A percentile compares a stretch with the other conserved stretches of the same genome.
phyloP scores from a whole-genome alignment of 2,113 vertebrate species.

The Okapia johnstoni region DNA sequence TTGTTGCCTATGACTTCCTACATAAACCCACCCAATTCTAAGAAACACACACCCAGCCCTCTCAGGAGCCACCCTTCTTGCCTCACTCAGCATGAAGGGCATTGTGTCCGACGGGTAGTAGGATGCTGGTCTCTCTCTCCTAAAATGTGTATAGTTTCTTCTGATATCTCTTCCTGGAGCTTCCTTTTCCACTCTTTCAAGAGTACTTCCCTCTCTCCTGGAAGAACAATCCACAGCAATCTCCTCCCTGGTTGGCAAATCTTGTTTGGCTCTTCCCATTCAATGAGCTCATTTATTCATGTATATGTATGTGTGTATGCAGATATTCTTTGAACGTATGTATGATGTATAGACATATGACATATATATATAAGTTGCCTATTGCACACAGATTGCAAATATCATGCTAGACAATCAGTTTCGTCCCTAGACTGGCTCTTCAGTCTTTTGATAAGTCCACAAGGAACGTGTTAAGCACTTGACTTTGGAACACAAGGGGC shows the following conservation, averaged over 20 bases:
- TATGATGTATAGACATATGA: not conserved
- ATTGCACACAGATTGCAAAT: not conserved
- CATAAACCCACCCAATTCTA: not conserved
- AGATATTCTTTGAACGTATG: not conserved
- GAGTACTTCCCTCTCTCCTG: not conserved
- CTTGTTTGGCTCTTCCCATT: not conserved
- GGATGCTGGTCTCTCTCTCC: not conserved
- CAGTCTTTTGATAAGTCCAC: not conserved
- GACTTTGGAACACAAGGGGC: not conserved
- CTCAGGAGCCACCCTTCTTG: accelerated
- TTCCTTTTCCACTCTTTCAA: not conserved
- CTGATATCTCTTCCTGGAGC: not conserved
- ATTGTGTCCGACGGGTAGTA: accelerated
- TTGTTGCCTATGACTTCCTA: not conserved
- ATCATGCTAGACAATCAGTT: not conserved
- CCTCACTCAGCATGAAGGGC: not conserved
- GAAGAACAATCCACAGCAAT: not conserved
- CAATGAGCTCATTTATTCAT: not conserved
- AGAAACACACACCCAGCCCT: too few relatives aligned
- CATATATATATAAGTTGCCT: not conserved
- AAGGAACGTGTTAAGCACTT: not conserved
- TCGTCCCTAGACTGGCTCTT: not conserved
- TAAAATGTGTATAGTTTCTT: not conserved
- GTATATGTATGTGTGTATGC: not conserved
- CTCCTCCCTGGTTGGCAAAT: not conserved